Evolutionary conservation across 2,888 invertebrate genomes (phyloP).

Genomic region (Drosophila cracens): DNA sequence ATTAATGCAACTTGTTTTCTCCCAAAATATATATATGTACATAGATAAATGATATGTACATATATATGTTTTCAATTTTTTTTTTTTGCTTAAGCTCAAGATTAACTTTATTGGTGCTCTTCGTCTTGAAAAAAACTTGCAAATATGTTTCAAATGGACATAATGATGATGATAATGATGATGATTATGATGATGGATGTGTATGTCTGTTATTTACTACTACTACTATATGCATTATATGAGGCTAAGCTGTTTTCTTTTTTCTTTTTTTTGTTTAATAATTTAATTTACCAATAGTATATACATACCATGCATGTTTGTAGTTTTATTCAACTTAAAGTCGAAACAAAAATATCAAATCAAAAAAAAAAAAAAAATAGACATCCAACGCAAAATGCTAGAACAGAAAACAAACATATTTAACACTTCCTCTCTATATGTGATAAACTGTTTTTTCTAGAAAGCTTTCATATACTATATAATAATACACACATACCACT

Average conservation of each 20-base stretch:
- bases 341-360: constrained; percentile 13
- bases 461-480: constrained; percentile 73
- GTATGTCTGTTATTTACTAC: constrained; percentile 36
- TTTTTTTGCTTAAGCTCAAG: constrained; percentile 63
- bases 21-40: constrained; percentile 9
- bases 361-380: constrained; percentile 18
- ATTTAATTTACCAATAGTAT: constrained; percentile 41
- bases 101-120: constrained; percentile 75
- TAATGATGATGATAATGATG: not conserved
- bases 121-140: constrained; percentile 39
- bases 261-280: not conserved
- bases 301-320: constrained; percentile 32
- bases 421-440: constrained; percentile 81
- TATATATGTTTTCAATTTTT: constrained; percentile 20
- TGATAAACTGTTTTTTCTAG: constrained; percentile 78
- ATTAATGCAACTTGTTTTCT: constrained; percentile 48
- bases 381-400: constrained; percentile 11
- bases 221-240: constrained; percentile 55
- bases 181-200: constrained; percentile 1
- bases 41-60: not conserved
- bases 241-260: constrained; percentile 56
- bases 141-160: constrained; percentile 28
- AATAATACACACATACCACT: constrained; percentile 37
- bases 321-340: constrained; percentile 41
- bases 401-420: constrained; percentile 61